Evolutionary conservation across 2,797 vertebrate genomes (phyloP), one percentile per base, ranked within the genome.

Genomic region (Sebastes elongatus): DNA sequence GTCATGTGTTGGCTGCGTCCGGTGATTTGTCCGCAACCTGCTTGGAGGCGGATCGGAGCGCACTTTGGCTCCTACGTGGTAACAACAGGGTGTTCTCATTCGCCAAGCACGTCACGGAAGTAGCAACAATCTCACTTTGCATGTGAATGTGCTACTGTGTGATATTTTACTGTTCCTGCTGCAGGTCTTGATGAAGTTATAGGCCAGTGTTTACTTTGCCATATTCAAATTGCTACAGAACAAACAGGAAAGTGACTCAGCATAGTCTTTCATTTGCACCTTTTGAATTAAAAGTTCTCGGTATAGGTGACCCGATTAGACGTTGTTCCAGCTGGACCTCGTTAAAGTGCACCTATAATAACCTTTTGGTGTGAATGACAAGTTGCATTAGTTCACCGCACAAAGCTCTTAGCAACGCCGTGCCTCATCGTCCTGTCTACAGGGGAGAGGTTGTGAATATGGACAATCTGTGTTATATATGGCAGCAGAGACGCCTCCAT

Each of bases 261-360:
- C 64, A 68, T 1, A 4, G 32, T 61, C 16, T 72, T 68, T 64
- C 7, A 60, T 81, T 66, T 73, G 55, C 57, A 81, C 52, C 9
- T 57, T 22, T 9, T 79, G 69, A 76, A 84, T 71, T 6, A 65
- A 49, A 46, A 67, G 46, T 72, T 60, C 18, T 63, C 32, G 28
- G 28, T 79, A 69, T 82, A 70, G 71, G 75, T 81, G 75, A 77
- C 81, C 65, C 70, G 77, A 77, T 79, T 72, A 75, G 67, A 32
- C 73, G 25, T 61, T 33, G 69, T 55, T 80, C 81, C 66, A 80
- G 35, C 32, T 74, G 73, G 57, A 71, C 35, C 28, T 52, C 18
- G 38, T 76, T 65, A 66, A 74, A 76, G 38, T 66, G 60, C 67
- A 78, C 23, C 35, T 56, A 14, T 14, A 71, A 52, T 5, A 67